phyloP scores from a whole-genome alignment of 2,797 vertebrate species.

The Mormyrus hasselquistii region DNA sequence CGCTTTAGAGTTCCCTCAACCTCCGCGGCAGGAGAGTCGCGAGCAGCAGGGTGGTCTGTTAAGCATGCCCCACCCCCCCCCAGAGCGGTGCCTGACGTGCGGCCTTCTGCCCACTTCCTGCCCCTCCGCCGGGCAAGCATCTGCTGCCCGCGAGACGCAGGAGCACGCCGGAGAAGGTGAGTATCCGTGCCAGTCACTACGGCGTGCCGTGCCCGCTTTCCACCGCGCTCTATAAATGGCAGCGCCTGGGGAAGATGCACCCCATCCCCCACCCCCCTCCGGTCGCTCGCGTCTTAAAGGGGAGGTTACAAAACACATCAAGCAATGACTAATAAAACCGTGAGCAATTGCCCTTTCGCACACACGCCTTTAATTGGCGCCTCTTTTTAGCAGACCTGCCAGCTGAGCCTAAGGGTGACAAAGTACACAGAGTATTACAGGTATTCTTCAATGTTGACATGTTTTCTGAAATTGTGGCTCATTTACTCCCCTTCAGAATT shows the following conservation, averaged over 20 bases:
- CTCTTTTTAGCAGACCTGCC: neutral
- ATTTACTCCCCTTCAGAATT: neutral
- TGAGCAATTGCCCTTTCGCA: neutral
- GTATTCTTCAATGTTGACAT: neutral
- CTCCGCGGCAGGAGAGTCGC: neutral
- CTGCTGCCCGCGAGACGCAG: conserved; percentile 1
- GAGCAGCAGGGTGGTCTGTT: neutral
- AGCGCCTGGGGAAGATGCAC: neutral
- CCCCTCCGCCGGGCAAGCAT: conserved; percentile 10
- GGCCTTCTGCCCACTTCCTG: neutral
- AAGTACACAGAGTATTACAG: neutral
- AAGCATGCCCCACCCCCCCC: neutral
- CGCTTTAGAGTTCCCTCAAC: neutral
- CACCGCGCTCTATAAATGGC: neutral
- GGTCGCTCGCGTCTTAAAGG: neutral
- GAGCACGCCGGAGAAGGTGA: neutral
- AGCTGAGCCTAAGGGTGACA: neutral
- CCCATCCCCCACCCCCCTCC: neutral
- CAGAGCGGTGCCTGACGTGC: neutral
- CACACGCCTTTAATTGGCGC: neutral
- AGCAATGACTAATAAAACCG: neutral
- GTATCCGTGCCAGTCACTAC: neutral
- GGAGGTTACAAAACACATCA: neutral
- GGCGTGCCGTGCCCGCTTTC: neutral
- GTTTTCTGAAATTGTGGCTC: neutral